Evolutionary conservation across 2,888 invertebrate genomes (phyloP), one percentile per base, ranked within the genome.

Genomic region (Platycheirus rosarum): DNA sequence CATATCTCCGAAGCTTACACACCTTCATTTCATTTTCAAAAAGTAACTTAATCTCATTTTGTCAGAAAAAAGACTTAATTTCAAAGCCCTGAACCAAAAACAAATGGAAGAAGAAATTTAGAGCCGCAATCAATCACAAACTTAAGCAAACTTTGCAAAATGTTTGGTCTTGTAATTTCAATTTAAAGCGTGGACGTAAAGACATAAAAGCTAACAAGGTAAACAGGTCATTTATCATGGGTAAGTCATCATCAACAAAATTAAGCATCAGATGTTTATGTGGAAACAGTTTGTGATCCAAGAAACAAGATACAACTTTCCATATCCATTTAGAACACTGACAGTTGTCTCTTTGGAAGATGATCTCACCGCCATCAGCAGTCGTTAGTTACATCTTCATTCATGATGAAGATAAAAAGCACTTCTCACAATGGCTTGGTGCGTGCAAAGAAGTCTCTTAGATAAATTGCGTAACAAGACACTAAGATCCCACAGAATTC

Each of bases 101-200:
- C 18, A 8, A 44, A 44, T 18, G 18, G 8, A 44, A 49, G 16
- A 0, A 14, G 7, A 51, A 51, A 51, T 16, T 51, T 16, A 51
- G 51, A 29, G 51, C 51, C 51, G 32, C 51, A 51, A 51, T 51
- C 29, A 51, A 51, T 51, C 16, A 49, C 29, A 29, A 46, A n/a
- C 49, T 49, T 29, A 29, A 49, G 26, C 9, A 29, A 13, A 26
- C 51, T 51, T 51, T 51, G 29, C 16, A 32, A 32, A 51, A 51
- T 16, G 6, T 32, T 51, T 51, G 2, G 29, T 16, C 16, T 32
- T 49, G 32, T 51, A 51, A 51, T 32, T 51, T 16, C 16, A 51
- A 51, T 51, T 51, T 32, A 9, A 51, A 16, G 32, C 5, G 29
- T 32, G 7, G 8, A 8, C 8, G 8, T 32, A 32, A 26, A 5